Evolutionary conservation across 2,888 invertebrate genomes (phyloP).

Genomic region (Ochropleura leucogaster): DNA sequence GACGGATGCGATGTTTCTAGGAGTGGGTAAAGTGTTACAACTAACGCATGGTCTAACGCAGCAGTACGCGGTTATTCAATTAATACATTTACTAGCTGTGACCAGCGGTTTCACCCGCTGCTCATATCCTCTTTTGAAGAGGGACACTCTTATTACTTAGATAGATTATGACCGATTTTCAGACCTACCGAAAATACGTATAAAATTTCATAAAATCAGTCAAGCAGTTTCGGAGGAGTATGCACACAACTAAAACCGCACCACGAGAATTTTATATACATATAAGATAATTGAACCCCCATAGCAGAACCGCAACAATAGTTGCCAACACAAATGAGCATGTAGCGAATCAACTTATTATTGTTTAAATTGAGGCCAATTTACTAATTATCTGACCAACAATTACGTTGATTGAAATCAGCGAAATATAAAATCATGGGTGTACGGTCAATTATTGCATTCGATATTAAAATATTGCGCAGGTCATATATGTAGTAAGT

Average conservation of each 20-base stretch:
- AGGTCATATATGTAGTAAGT: conserved; percentile 11
- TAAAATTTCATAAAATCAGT: too few species aligned
- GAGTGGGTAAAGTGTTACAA: neutral
- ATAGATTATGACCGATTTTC: too few species aligned
- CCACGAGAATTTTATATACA: too few species aligned
- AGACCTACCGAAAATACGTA: too few species aligned
- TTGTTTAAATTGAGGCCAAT: conserved; percentile 26
- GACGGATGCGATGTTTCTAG: too few species aligned
- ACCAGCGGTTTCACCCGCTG: too few species aligned
- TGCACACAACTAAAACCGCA: too few species aligned
- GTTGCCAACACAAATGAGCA: conserved; percentile 3
- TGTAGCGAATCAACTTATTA: conserved; percentile 24
- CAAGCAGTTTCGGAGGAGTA: too few species aligned
- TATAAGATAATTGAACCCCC: neutral
- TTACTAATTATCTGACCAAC: conserved; percentile 22
- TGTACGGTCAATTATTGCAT: conserved; percentile 20
- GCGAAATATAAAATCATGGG: conserved; percentile 31
- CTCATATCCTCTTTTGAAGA: too few species aligned
- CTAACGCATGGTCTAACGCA: neutral
- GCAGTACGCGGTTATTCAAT: neutral
- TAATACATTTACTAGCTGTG: too few species aligned
- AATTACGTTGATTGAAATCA: conserved; percentile 52
- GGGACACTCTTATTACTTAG: too few species aligned
- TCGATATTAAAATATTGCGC: conserved; percentile 25
- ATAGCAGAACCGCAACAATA: neutral